phyloP scores from a whole-genome alignment of 2,797 vertebrate genomes.

The Tragelaphus oryx region DNA sequence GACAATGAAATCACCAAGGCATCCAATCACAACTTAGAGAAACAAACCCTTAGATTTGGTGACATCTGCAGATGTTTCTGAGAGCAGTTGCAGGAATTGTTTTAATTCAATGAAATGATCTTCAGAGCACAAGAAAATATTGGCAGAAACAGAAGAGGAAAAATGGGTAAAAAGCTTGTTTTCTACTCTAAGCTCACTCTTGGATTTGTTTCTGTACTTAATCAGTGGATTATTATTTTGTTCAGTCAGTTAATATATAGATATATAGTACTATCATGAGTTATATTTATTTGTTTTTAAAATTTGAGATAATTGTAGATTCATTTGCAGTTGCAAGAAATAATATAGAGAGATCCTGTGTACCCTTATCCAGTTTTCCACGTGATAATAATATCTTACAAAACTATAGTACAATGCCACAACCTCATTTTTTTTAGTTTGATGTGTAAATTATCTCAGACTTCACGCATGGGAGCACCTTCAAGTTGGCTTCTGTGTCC shows the following conservation, averaged over 20 bases:
- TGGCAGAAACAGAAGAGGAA: constrained; percentile 14
- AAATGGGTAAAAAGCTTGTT: background rate
- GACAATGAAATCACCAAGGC: background rate
- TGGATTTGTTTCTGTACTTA: background rate
- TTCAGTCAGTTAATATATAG: background rate
- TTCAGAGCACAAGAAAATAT: background rate
- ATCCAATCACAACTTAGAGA: background rate
- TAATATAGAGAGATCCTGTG: background rate
- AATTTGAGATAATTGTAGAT: background rate
- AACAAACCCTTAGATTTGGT: background rate
- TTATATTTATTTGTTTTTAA: background rate
- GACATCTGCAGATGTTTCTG: background rate
- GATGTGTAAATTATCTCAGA: background rate
- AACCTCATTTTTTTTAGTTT: background rate
- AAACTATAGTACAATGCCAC: background rate
- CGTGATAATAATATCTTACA: background rate
- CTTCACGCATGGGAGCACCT: background rate
- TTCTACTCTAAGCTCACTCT: background rate
- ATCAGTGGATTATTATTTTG: background rate
- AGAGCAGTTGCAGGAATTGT: background rate
- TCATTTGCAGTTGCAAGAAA: background rate
- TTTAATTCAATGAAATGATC: background rate
- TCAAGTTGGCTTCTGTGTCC: background rate
- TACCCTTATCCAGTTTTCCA: background rate
- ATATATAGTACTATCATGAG: background rate